phyloP scores from a whole-genome alignment of 37 sponge, comb jelly and placozoan genomes.

The Cladorhizidae sp. region DNA sequence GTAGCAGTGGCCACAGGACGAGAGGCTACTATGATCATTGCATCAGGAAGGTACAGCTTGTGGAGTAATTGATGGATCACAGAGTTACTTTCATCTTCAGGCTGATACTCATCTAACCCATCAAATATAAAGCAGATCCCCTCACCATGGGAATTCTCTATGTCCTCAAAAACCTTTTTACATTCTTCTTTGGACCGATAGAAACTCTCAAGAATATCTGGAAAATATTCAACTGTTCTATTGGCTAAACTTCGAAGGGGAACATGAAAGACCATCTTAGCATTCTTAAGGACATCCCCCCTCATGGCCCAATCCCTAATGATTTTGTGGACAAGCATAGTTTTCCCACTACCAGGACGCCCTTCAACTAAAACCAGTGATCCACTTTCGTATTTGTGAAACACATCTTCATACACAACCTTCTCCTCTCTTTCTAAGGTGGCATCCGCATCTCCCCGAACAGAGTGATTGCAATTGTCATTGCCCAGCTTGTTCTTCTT shows the following conservation, averaged over 20 bases:
- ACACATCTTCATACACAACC: conserved; percentile 17
- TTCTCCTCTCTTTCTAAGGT: neutral
- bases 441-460: conserved; percentile 37
- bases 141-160: neutral
- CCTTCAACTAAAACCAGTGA: conserved; percentile 19
- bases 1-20: conserved; percentile 5
- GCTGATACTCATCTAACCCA: conserved; percentile 25
- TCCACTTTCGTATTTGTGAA: neutral
- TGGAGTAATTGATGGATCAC: neutral
- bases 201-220: neutral
- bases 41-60: neutral
- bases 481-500: neutral
- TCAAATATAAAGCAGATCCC: no score
- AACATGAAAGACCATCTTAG: neutral
- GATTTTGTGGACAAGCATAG: no score
- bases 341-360: no score
- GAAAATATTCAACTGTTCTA: neutral
- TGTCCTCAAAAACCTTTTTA: neutral
- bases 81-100: neutral
- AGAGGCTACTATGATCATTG: conserved; percentile 6
- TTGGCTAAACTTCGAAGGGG: neutral
- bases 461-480: neutral
- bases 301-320: no score
- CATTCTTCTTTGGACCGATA: neutral
- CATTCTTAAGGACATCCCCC: no score